Evolutionary conservation across 2,113 vertebrate species (phyloP), one percentile per base, ranked within the genome.

Genomic region (Caretta caretta): DNA sequence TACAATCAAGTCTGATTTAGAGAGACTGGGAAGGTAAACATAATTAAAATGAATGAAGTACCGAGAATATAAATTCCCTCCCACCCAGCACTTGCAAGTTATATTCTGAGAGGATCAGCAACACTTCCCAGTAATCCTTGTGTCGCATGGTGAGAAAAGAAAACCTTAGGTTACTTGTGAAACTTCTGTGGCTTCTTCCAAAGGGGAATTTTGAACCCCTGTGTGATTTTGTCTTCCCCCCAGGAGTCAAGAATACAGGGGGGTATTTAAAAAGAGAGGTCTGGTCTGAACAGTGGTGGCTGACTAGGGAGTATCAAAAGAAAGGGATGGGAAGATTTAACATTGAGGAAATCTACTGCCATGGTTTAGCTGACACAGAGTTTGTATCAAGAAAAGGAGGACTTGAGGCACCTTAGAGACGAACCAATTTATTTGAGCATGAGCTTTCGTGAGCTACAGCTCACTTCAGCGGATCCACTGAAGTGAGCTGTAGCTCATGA

Each of bases 1-100:
- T 95, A 83, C 87, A 98, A 97, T 98, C 97, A 98, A 96, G 72
- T 96, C 91, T 98, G 95, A 97, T 97, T 98, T 96, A 92, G 94
- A 97, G 87, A 95, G 88, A 96, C 54, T 96, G 91, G 95, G 87
- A 97, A 98, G 94, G 90, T 97, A 98, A 98, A 97, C 94, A 95
- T 96, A 96, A 97, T 98, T 97, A 96, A 97, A 98, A 94, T 92
- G 76, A 97, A 53, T 24, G 16, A 84, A 80, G 51, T 91, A 87
- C 79, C 49, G 97, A 93, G 94, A 97, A 98, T 98, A 93, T 59
- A 83, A 97, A 96, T 96, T 88, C 84, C 86, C 78, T 93, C 95
- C n/a, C 87, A 96, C 84, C 90, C 92, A 50, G 19, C 10, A 84
- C 57, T 95, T 76, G 90, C 94, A 94, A 88, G 84, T 92, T 96